Conservation (phyloP, 2,113 vertebrate genomes). For the Sphyrna mokarran region DNA sequence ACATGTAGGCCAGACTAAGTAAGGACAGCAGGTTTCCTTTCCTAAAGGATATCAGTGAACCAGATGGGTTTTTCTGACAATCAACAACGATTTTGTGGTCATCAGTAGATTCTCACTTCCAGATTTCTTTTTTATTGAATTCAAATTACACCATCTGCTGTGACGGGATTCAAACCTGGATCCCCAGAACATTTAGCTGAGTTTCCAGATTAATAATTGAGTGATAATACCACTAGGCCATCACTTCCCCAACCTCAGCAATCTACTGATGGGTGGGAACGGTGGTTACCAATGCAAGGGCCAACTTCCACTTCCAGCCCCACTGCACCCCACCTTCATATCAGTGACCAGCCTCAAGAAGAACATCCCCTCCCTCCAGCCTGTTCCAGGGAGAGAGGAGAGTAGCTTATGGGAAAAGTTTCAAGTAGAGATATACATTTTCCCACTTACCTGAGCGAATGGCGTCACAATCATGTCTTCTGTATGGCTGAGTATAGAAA, state of each 20-base stretch:
- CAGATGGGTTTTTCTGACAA: no score
- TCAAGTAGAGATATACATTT: neutral
- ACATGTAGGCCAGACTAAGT: no score
- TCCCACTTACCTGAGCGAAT: conserved; percentile 77
- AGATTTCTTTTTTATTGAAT: no score
- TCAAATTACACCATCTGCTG: no score
- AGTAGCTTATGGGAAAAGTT: neutral
- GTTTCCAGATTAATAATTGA: no score
- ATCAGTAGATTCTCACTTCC: no score
- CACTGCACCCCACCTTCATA: neutral
- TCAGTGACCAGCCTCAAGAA: neutral
- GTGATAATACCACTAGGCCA: no score
- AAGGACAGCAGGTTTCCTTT: no score
- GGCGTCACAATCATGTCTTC: conserved; percentile 95
- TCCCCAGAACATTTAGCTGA: no score
- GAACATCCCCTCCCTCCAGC: neutral
- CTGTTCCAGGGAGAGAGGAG: neutral
- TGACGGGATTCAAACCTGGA: no score
- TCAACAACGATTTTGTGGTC: no score
- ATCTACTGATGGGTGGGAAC: neutral
- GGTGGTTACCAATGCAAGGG: neutral
- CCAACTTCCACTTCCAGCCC: neutral
- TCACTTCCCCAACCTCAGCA: neutral
- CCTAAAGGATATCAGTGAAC: no score
- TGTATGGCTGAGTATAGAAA: conserved; percentile 65